These are phyloP conservation scores for Cyphomyrus discorhynchus DNA, from an alignment of 2,113 vertebrate species.

Conservation along the genomic window DNA sequence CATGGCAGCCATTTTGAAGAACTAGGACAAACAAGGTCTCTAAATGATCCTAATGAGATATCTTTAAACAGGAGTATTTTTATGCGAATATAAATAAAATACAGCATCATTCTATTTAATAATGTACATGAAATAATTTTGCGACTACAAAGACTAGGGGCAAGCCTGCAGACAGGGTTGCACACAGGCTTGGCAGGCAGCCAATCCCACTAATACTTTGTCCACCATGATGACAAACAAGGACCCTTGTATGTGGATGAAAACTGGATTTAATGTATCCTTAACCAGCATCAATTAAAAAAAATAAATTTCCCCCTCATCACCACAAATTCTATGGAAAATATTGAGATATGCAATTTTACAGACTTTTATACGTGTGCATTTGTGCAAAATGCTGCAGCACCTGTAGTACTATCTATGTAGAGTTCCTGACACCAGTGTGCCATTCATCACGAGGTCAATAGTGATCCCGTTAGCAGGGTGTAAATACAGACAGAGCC, in stretches of 20 bases:
- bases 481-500: not conserved
- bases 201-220: not conserved
- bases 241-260: not conserved
- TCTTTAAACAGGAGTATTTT: not conserved
- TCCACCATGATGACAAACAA: not conserved
- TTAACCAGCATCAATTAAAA: not conserved
- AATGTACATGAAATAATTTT: not conserved
- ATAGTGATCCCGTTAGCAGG: not conserved
- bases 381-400: not conserved
- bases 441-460: not conserved
- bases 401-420: not conserved
- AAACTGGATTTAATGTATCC: not conserved
- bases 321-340: not conserved
- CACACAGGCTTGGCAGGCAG: not conserved
- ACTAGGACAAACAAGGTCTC: not conserved
- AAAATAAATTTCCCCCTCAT: not conserved
- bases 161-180: not conserved
- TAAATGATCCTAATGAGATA: not conserved
- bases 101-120: not conserved
- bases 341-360: not conserved
- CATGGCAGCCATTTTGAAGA: constrained; percentile 16
- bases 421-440: not conserved
- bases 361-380: not conserved
- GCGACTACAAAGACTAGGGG: not conserved
- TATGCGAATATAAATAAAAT: not conserved